Evolutionary conservation across 2,797 vertebrate species (phyloP).

Genomic region (Nasua narica): DNA sequence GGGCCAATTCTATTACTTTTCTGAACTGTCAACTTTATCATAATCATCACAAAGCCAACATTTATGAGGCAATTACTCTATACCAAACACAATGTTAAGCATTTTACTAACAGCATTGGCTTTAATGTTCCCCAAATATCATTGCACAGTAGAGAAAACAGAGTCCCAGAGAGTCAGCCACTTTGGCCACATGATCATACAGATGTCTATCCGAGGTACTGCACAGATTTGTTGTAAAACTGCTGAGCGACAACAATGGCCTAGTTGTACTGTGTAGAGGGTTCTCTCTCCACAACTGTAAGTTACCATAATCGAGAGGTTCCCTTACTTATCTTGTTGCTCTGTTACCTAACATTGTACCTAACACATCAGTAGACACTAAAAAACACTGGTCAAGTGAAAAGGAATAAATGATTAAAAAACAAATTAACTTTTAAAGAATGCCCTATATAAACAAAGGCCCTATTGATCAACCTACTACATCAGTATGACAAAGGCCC

Average conservation of each 20-base stretch:
- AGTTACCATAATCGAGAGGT: not conserved
- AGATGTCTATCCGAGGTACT: not conserved
- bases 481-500: not conserved
- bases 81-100: not conserved
- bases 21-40: not conserved
- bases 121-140: not conserved
- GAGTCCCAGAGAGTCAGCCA: not conserved
- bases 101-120: not conserved
- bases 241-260: not conserved
- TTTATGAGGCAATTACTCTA: not conserved
- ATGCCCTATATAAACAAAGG: not conserved
- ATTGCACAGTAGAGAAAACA: not conserved
- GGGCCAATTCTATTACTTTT: not conserved
- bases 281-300: not conserved
- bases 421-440: not conserved
- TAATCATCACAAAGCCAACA: not conserved
- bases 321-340: not conserved
- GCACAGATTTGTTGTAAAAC: not conserved
- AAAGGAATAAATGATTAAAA: not conserved
- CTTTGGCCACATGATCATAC: not conserved
- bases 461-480: not conserved
- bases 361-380: not conserved
- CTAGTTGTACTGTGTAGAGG: not conserved
- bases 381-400: not conserved
- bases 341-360: not conserved